Conservation (phyloP, 2,888 invertebrate species). For the Gymnoscelis rufifasciata region DNA sequence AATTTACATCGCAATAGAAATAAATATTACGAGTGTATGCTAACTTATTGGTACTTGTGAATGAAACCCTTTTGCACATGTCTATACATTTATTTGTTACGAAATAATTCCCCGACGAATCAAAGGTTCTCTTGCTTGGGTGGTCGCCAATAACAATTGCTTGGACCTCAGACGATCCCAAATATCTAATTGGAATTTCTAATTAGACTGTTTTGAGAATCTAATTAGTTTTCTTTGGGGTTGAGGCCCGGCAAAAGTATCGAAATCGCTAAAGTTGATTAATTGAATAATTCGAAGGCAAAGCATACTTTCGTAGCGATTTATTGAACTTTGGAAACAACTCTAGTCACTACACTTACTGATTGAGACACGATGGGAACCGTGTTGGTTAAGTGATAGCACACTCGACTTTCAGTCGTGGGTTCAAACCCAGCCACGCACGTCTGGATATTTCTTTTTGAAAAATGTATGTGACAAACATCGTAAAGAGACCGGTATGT, state of each 20-base stretch:
- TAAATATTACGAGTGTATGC: too few relatives aligned
- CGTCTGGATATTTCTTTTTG: too few relatives aligned
- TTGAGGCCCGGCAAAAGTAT: slow-evolving; percentile 45
- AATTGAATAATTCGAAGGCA: slow-evolving; percentile 3
- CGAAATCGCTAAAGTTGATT: slow-evolving; percentile 12
- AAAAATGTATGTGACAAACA: too few relatives aligned
- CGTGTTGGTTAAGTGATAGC: not conserved
- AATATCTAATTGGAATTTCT: slow-evolving; percentile 77
- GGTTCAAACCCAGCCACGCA: too few relatives aligned
- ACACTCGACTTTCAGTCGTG: too few relatives aligned
- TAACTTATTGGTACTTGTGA: too few relatives aligned
- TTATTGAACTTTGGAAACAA: not conserved
- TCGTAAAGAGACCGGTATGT: too few relatives aligned
- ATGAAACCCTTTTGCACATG: slow-evolving; percentile 8
- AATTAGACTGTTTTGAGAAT: slow-evolving; percentile 54
- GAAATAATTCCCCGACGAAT: slow-evolving; percentile 54
- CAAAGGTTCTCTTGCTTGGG: slow-evolving; percentile 59
- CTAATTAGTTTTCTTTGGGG: slow-evolving; percentile 62
- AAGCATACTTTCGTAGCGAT: not conserved
- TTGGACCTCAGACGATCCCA: slow-evolving; percentile 61
- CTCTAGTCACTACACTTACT: too few relatives aligned
- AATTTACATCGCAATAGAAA: too few relatives aligned
- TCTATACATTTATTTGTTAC: slow-evolving; percentile 34
- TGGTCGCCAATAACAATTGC: slow-evolving; percentile 69
- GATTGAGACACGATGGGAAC: too few relatives aligned